Evolutionary conservation across 2,888 invertebrate species (phyloP).

Genomic region (Melanotus villosus): DNA sequence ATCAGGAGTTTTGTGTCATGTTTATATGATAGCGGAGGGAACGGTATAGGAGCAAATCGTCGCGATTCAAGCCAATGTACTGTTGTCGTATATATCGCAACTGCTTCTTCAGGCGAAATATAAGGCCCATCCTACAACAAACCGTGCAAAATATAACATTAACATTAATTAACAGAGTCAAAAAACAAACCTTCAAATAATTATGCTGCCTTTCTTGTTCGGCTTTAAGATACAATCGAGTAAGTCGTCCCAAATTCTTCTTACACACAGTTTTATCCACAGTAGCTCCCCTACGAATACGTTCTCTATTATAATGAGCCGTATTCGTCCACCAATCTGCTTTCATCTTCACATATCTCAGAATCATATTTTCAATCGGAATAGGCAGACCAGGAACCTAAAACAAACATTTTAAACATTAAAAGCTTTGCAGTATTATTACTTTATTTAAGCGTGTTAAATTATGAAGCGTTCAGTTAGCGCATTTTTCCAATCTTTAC

Average conservation of each 20-base stretch:
- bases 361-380: slow-evolving; percentile 99
- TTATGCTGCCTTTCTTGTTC: slow-evolving; percentile 99
- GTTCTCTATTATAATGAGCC: slow-evolving; percentile 98
- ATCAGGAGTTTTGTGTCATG: slow-evolving; percentile 99
- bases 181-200: slow-evolving; percentile 96
- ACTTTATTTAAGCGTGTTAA: too few relatives aligned
- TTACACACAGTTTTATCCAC: slow-evolving; percentile 99
- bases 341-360: slow-evolving; percentile 99
- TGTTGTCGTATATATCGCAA: slow-evolving; percentile 99
- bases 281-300: slow-evolving; percentile 99
- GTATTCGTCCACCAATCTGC: slow-evolving; percentile 99
- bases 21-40: slow-evolving; percentile 99
- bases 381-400: slow-evolving; percentile 97
- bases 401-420: slow-evolving; percentile 12
- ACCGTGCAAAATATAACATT: too few relatives aligned
- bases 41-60: slow-evolving; percentile 98
- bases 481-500: slow-evolving; percentile 40
- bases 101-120: slow-evolving; percentile 99
- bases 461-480: slow-evolving; percentile 31
- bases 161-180: too few relatives aligned
- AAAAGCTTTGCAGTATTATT: neutral
- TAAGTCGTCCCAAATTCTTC: slow-evolving; percentile 98
- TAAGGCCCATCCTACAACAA: slow-evolving; percentile 93
- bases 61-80: slow-evolving; percentile 99
- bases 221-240: slow-evolving; percentile 95